Percentiles rank a stretch among this genome's conserved stretches.
Evolutionary conservation across 1,140 invertebrate genomes (phyloP).

Genomic region (Apis mellifera): Amel_HAv3.1 CM009936.2:2341001-2341500

Average conservation of each 20-base stretch:
- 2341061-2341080: slow-evolving; percentile 93
- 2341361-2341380: neutral
- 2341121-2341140: slow-evolving; percentile 88
- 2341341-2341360: neutral
- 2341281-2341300: neutral
- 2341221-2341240: slow-evolving; percentile 57
- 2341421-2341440: neutral
- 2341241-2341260: neutral
- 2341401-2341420: neutral
- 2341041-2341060: slow-evolving; percentile 90
- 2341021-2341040: slow-evolving; percentile 79
- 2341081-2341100: slow-evolving; percentile 93
- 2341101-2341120: slow-evolving; percentile 87
- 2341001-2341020: slow-evolving; percentile 20
- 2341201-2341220: slow-evolving; percentile 79
- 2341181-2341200: slow-evolving; percentile 82
- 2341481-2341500: neutral
- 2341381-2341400: neutral
- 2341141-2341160: slow-evolving; percentile 82
- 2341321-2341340: neutral
- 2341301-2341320: neutral
- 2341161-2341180: slow-evolving; percentile 82
- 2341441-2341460: neutral
- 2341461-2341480: neutral
- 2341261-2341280: neutral